Evolutionary conservation across 2,888 invertebrate species (phyloP).

Genomic region (Cephonodes hylas): DNA sequence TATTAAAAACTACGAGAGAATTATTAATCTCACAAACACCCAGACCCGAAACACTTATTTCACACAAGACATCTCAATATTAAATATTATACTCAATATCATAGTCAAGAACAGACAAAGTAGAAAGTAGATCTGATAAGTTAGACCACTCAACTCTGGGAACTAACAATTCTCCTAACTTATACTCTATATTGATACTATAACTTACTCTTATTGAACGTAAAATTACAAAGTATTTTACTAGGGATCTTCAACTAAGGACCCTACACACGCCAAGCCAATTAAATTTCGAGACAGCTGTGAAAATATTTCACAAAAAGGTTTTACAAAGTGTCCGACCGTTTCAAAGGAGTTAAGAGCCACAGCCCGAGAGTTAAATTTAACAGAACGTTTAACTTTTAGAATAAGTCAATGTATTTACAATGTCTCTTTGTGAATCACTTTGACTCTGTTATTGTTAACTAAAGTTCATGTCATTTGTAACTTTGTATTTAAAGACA

Average conservation of each 20-base stretch:
- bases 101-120: not conserved
- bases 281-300: not conserved
- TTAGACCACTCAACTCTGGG: not conserved
- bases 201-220: not conserved
- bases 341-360: not conserved
- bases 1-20: no score
- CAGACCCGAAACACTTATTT: no score
- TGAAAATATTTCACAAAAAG: not conserved
- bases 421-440: no score
- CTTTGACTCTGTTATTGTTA: no score
- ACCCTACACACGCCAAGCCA: not conserved
- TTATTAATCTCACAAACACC: no score
- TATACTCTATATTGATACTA: constrained; percentile 1
- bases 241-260: not conserved
- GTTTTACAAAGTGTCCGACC: not conserved
- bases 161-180: not conserved
- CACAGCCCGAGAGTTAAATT: not conserved
- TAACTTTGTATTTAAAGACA: no score
- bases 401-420: no score
- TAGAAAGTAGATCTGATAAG: not conserved
- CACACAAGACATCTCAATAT: no score
- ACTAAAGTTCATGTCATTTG: no score
- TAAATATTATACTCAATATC: no score
- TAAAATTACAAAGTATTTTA: constrained; percentile 9
- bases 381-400: no score